A percentile compares a stretch with the other conserved stretches of the same genome.
Evolutionary conservation across 2,113 vertebrate genomes (phyloP).

Genomic region (Lanius collurio): DNA sequence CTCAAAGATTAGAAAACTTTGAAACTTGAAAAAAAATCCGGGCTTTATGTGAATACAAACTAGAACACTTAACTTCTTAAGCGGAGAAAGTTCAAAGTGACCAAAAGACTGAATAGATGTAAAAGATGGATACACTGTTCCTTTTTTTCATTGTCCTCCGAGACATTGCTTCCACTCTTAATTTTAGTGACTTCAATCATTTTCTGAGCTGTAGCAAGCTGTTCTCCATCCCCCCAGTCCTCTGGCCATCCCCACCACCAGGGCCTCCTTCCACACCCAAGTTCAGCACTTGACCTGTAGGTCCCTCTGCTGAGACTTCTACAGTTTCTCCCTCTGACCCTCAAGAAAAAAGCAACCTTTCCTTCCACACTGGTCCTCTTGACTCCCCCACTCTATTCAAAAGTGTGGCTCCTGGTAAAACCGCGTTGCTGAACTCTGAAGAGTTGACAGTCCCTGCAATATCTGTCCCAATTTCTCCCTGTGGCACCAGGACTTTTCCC

Average conservation of each 20-base stretch:
- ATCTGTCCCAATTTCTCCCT: not conserved
- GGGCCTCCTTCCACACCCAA: not conserved
- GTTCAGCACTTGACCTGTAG: not conserved
- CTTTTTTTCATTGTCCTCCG: not conserved
- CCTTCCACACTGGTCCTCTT: not conserved
- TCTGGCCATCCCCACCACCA: not conserved
- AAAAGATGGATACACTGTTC: not conserved
- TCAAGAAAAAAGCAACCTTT: not conserved
- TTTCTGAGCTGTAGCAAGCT: not conserved
- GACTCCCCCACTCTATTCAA: not conserved
- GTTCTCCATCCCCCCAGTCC: fast-evolving
- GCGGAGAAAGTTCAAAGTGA: not conserved
- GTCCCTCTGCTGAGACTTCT: not conserved
- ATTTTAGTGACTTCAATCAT: not conserved
- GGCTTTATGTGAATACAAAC: not conserved
- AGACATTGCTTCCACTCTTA: not conserved
- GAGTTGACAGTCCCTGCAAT: not conserved
- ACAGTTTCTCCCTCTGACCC: not conserved
- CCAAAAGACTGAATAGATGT: not conserved
- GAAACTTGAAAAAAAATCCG: not conserved
- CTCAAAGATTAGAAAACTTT: not conserved
- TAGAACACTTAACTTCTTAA: not conserved
- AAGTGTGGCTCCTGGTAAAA: not conserved
- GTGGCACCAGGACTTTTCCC: not conserved
- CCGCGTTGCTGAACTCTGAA: fast-evolving